Evolutionary conservation across 2,888 invertebrate genomes (phyloP).

Genomic region (Parapristionchus giblindavisi): DNA sequence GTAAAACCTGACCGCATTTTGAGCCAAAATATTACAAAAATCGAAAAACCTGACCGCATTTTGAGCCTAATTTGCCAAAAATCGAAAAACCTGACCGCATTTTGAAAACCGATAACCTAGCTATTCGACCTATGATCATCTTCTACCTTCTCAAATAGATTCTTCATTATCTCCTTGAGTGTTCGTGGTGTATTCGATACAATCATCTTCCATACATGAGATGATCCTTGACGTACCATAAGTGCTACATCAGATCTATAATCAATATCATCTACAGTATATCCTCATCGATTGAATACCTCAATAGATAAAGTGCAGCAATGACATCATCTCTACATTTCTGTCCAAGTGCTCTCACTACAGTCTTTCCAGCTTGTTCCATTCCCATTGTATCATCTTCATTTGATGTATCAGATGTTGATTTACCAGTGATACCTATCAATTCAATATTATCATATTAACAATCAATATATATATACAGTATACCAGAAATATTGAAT

Average conservation of each 20-base stretch:
- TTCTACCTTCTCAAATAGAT: slow-evolving; percentile 83
- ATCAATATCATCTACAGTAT: not conserved
- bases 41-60: too few relatives aligned
- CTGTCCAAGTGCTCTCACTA: slow-evolving; percentile 85
- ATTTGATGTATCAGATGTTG: slow-evolving; percentile 93
- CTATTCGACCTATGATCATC: too few relatives aligned
- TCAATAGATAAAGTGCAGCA: slow-evolving; percentile 93
- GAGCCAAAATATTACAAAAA: too few relatives aligned
- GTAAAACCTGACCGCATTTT: too few relatives aligned
- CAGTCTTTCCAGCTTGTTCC: slow-evolving; percentile 90
- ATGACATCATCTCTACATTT: slow-evolving; percentile 90
- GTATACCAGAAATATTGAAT: slow-evolving; percentile 89
- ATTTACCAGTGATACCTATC: slow-evolving; percentile 88
- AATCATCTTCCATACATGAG: slow-evolving; percentile 99
- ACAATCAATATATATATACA: not conserved
- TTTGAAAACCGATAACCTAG: too few relatives aligned
- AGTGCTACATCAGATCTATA: slow-evolving; percentile 90
- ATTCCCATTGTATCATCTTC: slow-evolving; percentile 99
- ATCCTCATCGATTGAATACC: slow-evolving; percentile 28
- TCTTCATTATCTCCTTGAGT: slow-evolving; percentile 91
- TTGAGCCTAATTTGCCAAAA: too few relatives aligned
- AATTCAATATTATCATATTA: not conserved
- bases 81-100: too few relatives aligned
- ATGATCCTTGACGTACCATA: slow-evolving; percentile 94
- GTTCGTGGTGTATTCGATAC: slow-evolving; percentile 97